Conservation (phyloP, 2,113 vertebrate species). For the Atractosteus spatula region DNA sequence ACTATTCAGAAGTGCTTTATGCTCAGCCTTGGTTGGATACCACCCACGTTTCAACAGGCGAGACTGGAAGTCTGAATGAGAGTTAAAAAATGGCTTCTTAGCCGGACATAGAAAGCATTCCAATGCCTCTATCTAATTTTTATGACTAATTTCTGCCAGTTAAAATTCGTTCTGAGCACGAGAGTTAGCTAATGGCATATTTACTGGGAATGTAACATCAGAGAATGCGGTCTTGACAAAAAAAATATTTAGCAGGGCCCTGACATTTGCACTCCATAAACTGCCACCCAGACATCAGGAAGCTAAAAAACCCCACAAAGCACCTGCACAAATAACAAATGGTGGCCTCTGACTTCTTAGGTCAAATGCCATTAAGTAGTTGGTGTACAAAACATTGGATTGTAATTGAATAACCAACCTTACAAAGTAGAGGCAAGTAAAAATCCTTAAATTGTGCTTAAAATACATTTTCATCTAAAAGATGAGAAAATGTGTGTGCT, state of each 20-base stretch:
- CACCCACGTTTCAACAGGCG: constrained; percentile 25
- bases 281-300: constrained; percentile 24
- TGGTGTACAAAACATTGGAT: not conserved
- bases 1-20: too few species aligned
- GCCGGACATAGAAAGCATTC: constrained; percentile 36
- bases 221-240: not conserved
- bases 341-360: constrained; percentile 26
- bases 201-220: not conserved
- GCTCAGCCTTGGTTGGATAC: too few species aligned
- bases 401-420: not conserved
- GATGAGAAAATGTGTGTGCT: too few species aligned
- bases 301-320: constrained; percentile 6
- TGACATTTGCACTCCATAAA: constrained; percentile 27
- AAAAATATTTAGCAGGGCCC: constrained; percentile 23
- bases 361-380: constrained; percentile 10
- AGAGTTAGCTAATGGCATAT: not conserved
- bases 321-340: constrained; percentile 37
- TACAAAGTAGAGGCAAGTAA: not conserved
- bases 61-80: constrained; percentile 43
- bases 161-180: not conserved
- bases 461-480: too few species aligned
- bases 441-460: too few species aligned
- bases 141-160: constrained; percentile 47
- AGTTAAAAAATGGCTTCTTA: constrained; percentile 36
- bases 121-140: constrained; percentile 21